A percentile compares a stretch with the other conserved stretches of the same genome.
Conservation (phyloP, 1,140 invertebrate species). For the Acromyrmex charruanus region DNA sequence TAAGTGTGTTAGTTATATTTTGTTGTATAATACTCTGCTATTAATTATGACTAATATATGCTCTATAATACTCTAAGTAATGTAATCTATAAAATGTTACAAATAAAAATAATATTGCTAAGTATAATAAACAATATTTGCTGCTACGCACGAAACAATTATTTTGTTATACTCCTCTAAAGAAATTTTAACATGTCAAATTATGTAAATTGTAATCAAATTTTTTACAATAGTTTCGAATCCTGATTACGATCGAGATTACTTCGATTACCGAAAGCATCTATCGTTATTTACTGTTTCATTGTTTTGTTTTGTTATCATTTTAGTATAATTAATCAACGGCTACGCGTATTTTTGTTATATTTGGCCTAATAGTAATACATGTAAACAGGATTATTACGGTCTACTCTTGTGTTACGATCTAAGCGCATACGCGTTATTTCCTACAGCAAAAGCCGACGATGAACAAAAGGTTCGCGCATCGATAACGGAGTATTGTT, state of each 20-base stretch:
- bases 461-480: constrained; percentile 65
- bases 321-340: constrained; percentile 68
- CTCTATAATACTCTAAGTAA: constrained; percentile 35
- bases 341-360: constrained; percentile 63
- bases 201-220: not conserved
- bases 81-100: constrained; percentile 36
- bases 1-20: constrained; percentile 13
- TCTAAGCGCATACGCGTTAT: constrained; percentile 69
- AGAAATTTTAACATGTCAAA: constrained; percentile 5
- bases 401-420: constrained; percentile 53
- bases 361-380: constrained; percentile 72
- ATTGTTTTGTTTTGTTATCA: constrained; percentile 43
- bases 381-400: constrained; percentile 68
- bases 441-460: constrained; percentile 70
- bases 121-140: constrained; percentile 33
- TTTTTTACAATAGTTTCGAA: constrained; percentile 18
- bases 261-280: constrained; percentile 41
- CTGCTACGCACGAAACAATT: not conserved
- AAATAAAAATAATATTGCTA: constrained; percentile 28
- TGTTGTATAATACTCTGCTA: constrained; percentile 16
- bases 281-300: constrained; percentile 43
- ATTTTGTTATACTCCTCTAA: not conserved
- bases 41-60: constrained; percentile 13
- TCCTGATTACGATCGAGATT: constrained; percentile 68
- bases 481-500: constrained; percentile 70